Conservation (phyloP, 2,888 invertebrate genomes). For the Keiferia lycopersicella region DNA sequence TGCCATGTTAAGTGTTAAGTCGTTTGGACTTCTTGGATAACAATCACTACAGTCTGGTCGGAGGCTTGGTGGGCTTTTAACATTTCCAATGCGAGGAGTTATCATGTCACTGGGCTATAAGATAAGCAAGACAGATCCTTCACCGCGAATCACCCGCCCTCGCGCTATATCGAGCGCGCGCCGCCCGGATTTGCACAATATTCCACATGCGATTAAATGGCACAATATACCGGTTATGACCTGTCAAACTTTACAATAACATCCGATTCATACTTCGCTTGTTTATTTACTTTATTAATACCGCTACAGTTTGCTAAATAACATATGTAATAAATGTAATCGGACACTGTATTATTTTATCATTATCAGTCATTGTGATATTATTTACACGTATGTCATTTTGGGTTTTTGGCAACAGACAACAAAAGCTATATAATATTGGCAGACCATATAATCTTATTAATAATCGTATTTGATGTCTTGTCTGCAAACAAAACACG, state of each 20-base stretch:
- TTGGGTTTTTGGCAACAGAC: background rate
- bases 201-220: background rate
- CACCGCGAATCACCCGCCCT: slow-evolving; percentile 12
- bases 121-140: no score
- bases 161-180: slow-evolving; percentile 15
- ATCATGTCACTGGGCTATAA: no score
- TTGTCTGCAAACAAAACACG: background rate
- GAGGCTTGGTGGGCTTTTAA: no score
- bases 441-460: background rate
- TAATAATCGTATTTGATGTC: background rate
- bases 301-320: background rate
- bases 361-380: background rate
- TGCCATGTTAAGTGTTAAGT: no score
- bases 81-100: no score
- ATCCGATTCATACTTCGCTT: background rate
- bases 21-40: no score
- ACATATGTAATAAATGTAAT: background rate
- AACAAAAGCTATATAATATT: background rate
- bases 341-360: background rate
- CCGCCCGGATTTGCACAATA: slow-evolving; percentile 1
- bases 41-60: no score
- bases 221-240: background rate
- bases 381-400: background rate
- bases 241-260: slow-evolving; percentile 6
- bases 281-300: background rate